Base-by-base conservation (phyloP, 2,797 vertebrate species). In the Emys orbicularis region DNA sequence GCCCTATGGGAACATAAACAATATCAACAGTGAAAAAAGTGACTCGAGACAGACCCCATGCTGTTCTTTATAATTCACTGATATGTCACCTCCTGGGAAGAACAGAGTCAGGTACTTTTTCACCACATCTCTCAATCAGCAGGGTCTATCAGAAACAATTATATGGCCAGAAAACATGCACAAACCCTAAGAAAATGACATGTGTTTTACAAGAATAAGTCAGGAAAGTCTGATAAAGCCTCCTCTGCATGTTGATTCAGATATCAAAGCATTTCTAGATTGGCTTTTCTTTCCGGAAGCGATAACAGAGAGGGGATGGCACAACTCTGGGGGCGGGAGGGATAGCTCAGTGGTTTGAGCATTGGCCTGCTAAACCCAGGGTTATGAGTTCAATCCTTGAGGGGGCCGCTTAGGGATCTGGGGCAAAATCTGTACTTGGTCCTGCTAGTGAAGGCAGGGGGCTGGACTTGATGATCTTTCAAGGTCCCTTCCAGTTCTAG, bases 71-170 rank as follows among this genome's bases (percentile, higher is more conserved):
- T 89, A 86, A 96, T 96, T 83, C 89, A 53, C 94, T 81, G 79
- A 59, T 84, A 88, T 31, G 1, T 93, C 94, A 79, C 94, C 89
- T 89, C 83, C 95, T 81, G 94, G 52, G 92, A 92, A 89, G 81
- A 87, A 86, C 53, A 88, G 91, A 93, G 90, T 2, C 79, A 29
- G 92, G 52, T 53, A 57, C 83, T 88, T 87, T 84, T 93, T 68
- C 84, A 9, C 19, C 2, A 0, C 37, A 1, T 79, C 37, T 84
- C 87, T 86, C 94, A 53, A 5, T 15, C 92, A 37, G 79, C 79
- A 25, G 95, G 56, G 65, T 81, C 76, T 79, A 87, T 79, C 94
- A 90, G 23, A 92, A 90, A 89, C 1, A 79, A 84, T 25, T 6
- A 8, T 1, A 50, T 1, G 44, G 2, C 82, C 79, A 72, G 95